Percentiles rank a stretch among this genome's conserved stretches.
These are phyloP conservation scores for Scolopax rusticola DNA, from an alignment of 2,797 vertebrate species.

Conservation along the genomic window DNA sequence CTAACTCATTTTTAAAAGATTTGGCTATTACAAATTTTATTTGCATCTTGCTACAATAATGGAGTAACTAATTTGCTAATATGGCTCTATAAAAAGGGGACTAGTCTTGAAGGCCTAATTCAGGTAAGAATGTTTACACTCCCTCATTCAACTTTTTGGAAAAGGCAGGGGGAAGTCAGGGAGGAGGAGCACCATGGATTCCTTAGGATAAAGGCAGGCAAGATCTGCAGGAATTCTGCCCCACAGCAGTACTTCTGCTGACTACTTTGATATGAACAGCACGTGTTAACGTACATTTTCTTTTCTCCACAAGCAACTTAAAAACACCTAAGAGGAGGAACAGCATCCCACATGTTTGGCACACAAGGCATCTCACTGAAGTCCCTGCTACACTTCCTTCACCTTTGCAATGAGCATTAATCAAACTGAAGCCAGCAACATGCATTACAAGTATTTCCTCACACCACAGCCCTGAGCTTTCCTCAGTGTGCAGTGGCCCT, in stretches of 20 bases:
- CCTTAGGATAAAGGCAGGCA: not conserved
- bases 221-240: not conserved
- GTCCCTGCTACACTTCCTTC: fast-evolving
- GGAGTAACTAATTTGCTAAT: not conserved
- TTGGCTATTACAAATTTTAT: not conserved
- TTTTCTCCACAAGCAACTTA: not conserved
- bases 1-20: not conserved
- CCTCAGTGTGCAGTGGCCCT: not conserved
- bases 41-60: not conserved
- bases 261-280: not conserved
- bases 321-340: not conserved
- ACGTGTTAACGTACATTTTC: fast-evolving
- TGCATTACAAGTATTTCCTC: fast-evolving
- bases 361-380: fast-evolving
- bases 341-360: fast-evolving
- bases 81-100: not conserved
- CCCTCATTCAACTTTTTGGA: not conserved
- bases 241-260: not conserved
- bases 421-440: fast-evolving
- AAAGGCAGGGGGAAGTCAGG: not conserved
- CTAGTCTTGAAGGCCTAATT: not conserved
- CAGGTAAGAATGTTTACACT: not conserved
- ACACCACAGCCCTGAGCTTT: not conserved
- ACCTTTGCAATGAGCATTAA: not conserved
- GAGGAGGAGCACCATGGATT: not conserved